A percentile compares a stretch with the other conserved stretches of the same genome.
Conservation (phyloP, 2,797 vertebrate species). For the Crenuchus spilurus region DNA sequence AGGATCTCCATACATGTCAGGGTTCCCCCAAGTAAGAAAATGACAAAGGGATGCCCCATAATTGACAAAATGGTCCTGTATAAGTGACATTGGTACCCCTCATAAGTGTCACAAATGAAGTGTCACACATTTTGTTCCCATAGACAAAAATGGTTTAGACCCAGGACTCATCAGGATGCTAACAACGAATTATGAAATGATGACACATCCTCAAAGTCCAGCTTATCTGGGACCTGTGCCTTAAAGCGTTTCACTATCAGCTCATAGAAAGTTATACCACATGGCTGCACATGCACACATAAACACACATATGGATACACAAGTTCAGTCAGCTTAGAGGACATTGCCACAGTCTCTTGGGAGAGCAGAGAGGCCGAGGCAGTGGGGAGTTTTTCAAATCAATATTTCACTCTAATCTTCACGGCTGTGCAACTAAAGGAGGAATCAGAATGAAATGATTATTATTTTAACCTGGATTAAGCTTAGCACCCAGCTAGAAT, state of each 20-base stretch:
- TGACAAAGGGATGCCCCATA: no score
- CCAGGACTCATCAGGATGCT: neutral
- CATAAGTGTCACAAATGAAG: neutral
- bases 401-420: conserved; percentile 28
- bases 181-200: neutral
- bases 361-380: neutral
- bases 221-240: conserved; percentile 44
- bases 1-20: no score
- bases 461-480: neutral
- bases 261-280: conserved; percentile 16
- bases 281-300: neutral
- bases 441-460: neutral
- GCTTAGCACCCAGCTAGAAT: neutral
- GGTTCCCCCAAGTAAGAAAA: no score
- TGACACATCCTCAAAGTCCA: neutral
- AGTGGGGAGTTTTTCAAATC: conserved; percentile 11
- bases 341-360: conserved; percentile 6
- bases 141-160: neutral
- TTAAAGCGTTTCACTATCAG: conserved; percentile 51
- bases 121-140: neutral
- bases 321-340: neutral
- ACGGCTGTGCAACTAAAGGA: neutral
- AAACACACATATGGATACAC: neutral
- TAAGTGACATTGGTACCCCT: no score
- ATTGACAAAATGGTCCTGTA: no score